phyloP scores from a whole-genome alignment of 2,888 invertebrate genomes.

The Amaurobius ferox region DNA sequence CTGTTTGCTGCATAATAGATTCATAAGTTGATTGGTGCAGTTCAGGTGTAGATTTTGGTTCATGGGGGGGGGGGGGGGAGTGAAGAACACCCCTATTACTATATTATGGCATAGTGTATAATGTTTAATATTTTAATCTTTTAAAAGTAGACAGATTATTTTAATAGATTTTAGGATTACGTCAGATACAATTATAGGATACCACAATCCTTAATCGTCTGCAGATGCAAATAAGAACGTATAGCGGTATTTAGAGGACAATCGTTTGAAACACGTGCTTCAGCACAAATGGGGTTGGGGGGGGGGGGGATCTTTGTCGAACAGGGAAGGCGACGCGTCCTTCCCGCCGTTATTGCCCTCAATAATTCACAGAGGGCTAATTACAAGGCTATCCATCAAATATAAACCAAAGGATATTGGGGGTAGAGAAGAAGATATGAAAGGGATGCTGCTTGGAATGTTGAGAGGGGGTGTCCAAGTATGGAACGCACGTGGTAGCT shows the following conservation, averaged over 20 bases:
- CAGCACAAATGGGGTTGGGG: constrained; percentile 33
- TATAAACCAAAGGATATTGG: constrained; percentile 26
- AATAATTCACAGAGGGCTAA: constrained; percentile 66
- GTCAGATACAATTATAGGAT: too few relatives aligned
- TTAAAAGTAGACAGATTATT: too few relatives aligned
- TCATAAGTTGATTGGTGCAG: too few relatives aligned
- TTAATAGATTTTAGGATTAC: too few relatives aligned
- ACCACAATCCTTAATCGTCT: neutral
- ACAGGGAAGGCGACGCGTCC: constrained; percentile 24
- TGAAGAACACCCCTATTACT: too few relatives aligned
- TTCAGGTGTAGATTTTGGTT: too few relatives aligned
- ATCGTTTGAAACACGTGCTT: constrained; percentile 27
- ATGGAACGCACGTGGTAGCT: neutral
- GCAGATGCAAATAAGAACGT: constrained; percentile 9
- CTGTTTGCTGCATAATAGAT: too few relatives aligned
- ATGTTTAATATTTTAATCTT: too few relatives aligned
- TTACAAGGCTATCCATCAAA: constrained; percentile 55
- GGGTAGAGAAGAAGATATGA: constrained; percentile 11
- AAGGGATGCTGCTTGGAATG: neutral
- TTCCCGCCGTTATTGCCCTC: constrained; percentile 61
- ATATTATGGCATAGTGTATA: too few relatives aligned
- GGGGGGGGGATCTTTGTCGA: neutral
- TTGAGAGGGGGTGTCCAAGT: neutral
- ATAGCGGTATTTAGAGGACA: neutral
- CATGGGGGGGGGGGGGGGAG: too few relatives aligned